A percentile compares a stretch with the other conserved stretches of the same genome.
These are phyloP conservation scores for Luehdorfia chinensis DNA, from an alignment of 1,140 invertebrate genomes.

Conservation along the genomic window DNA sequence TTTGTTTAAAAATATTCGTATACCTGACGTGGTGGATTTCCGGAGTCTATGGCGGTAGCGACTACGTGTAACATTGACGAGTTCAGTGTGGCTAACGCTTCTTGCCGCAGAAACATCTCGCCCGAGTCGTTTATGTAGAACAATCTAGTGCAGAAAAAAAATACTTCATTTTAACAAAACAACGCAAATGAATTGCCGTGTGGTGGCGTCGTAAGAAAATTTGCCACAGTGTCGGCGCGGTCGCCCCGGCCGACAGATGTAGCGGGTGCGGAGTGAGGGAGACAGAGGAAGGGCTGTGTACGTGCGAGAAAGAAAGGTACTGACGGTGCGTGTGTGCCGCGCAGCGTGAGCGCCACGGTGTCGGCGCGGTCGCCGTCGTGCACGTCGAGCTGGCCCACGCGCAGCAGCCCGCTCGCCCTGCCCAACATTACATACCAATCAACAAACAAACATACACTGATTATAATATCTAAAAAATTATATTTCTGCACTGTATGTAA, in stretches of 20 bases:
- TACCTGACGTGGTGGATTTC: slow-evolving; percentile 83
- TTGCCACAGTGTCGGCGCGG: no score
- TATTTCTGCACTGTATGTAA: no score
- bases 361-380: slow-evolving; percentile 90
- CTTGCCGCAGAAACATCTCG: slow-evolving; percentile 73
- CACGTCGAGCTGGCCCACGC: slow-evolving; percentile 84
- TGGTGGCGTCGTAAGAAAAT: no score
- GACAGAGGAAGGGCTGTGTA: background rate
- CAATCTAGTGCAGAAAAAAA: no score
- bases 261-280: no score
- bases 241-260: no score
- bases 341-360: slow-evolving; percentile 81
- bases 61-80: slow-evolving; percentile 83
- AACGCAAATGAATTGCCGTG: no score
- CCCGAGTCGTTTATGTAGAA: slow-evolving; percentile 76
- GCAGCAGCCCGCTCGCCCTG: slow-evolving; percentile 71
- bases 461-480: no score
- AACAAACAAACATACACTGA: slow-evolving; percentile 19
- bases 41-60: slow-evolving; percentile 88
- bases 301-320: slow-evolving; percentile 15
- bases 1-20: no score
- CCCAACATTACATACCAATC: no score
- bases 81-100: slow-evolving; percentile 68
- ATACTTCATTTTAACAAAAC: no score
- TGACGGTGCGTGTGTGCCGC: slow-evolving; percentile 84